Percentiles rank a stretch among this genome's conserved stretches.
phyloP scores from a whole-genome alignment of 2,113 vertebrate genomes.

The Erythrolamprus reginae region DNA sequence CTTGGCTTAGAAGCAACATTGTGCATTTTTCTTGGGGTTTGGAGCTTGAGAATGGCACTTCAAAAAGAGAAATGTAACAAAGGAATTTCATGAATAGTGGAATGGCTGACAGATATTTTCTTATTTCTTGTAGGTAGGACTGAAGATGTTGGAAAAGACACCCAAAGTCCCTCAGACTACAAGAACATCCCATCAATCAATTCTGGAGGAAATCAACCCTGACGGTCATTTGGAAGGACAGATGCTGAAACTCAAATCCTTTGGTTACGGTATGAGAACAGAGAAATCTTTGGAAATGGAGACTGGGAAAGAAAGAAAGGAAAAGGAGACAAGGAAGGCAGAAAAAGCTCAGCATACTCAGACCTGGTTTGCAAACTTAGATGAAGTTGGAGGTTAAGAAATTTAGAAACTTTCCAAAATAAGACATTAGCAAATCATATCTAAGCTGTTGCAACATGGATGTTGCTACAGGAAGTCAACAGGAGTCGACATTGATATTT shows the following conservation, averaged over 20 bases:
- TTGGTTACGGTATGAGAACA: neutral
- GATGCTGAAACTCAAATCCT: neutral
- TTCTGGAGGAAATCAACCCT: neutral
- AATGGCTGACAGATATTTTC: neutral
- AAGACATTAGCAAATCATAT: neutral
- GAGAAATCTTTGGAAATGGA: neutral
- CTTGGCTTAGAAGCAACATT: neutral
- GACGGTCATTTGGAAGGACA: neutral
- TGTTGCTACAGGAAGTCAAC: neutral
- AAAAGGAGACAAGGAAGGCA: neutral
- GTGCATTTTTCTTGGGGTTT: neutral
- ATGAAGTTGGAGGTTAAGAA: neutral
- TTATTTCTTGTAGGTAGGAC: neutral
- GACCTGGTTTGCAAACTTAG: neutral
- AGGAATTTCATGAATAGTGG: neutral
- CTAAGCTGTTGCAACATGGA: neutral
- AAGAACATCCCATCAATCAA: neutral
- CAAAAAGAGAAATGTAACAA: neutral
- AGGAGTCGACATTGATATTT: neutral
- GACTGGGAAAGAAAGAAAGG: neutral
- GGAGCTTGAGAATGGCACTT: neutral
- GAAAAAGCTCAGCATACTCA: neutral
- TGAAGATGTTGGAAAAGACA: neutral
- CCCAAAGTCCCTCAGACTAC: neutral
- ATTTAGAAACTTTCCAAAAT: neutral